A percentile compares a stretch with the other conserved stretches of the same genome.
These are phyloP conservation scores for Uria aalge DNA, from an alignment of 2,113 vertebrate genomes.

Conservation along the genomic window DNA sequence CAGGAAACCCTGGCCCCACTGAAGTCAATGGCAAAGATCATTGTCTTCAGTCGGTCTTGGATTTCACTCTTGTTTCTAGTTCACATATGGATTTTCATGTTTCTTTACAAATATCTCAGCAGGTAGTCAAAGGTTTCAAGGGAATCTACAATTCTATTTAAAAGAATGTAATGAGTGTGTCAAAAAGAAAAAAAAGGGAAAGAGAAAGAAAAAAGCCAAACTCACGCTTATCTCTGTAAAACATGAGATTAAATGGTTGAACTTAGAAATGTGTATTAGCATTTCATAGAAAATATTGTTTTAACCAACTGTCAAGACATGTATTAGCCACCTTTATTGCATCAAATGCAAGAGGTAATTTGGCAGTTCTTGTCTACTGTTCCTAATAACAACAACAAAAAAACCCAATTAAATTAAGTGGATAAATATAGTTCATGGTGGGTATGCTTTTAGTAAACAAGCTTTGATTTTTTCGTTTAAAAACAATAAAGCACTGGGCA, in stretches of 20 bases:
- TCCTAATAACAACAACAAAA: constrained; percentile 22
- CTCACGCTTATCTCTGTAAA: neutral
- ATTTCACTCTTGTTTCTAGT: neutral
- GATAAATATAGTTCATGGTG: constrained; percentile 7
- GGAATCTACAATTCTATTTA: constrained; percentile 16
- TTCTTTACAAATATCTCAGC: constrained; percentile 49
- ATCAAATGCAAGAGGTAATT: constrained; percentile 35
- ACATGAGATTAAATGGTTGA: neutral
- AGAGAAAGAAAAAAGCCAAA: neutral
- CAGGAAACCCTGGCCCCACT: neutral
- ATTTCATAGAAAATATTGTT: neutral
- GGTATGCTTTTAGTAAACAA: constrained; percentile 57
- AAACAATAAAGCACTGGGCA: constrained; percentile 26
- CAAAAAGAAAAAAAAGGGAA: neutral
- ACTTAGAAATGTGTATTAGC: neutral
- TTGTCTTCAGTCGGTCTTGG: neutral
- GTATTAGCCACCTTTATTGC: constrained; percentile 18
- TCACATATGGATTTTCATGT: neutral
- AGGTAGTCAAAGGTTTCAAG: constrained; percentile 66
- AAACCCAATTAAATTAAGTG: constrained; percentile 21
- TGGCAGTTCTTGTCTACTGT: constrained; percentile 21
- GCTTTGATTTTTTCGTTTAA: constrained; percentile 50
- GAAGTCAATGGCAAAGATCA: constrained; percentile 19
- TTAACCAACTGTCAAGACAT: neutral
- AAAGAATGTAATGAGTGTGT: constrained; percentile 39